phyloP scores from a whole-genome alignment of 1,140 invertebrate species.

The Dendrolimus punctatus region DNA sequence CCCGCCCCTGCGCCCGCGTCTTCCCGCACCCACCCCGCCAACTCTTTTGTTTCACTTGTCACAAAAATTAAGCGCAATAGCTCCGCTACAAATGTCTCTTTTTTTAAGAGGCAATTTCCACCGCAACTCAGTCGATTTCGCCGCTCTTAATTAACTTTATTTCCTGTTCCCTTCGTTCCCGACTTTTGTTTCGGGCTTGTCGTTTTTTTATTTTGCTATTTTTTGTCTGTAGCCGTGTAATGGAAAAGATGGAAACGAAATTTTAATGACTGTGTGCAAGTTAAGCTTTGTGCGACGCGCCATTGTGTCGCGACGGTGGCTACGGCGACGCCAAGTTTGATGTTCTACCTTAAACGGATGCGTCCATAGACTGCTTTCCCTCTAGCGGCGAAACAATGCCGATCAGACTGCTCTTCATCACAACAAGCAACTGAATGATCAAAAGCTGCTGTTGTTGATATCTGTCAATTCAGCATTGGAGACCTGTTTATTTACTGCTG shows the following conservation, averaged over 20 bases:
- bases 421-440: conserved; percentile 5
- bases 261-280: conserved; percentile 66
- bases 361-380: conserved; percentile 31
- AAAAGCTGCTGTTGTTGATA: neutral
- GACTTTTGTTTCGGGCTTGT: conserved; percentile 64
- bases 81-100: conserved; percentile 69
- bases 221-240: conserved; percentile 68
- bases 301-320: conserved; percentile 45
- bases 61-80: conserved; percentile 71
- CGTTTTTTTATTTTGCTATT: conserved; percentile 61
- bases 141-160: conserved; percentile 72
- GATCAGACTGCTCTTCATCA: conserved; percentile 14
- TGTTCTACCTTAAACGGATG: conserved; percentile 44
- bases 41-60: conserved; percentile 71
- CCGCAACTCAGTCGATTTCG: conserved; percentile 70
- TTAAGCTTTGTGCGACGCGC: conserved; percentile 56
- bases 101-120: conserved; percentile 70
- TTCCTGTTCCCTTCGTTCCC: conserved; percentile 65
- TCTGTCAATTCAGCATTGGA: no score
- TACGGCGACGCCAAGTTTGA: conserved; percentile 40
- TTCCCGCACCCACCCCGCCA: conserved; percentile 38
- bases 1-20: conserved; percentile 24
- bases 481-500: no score
- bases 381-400: conserved; percentile 28
- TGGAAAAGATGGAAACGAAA: conserved; percentile 71